Conservation (phyloP, 1,140 invertebrate genomes). For the Lucilia sericata region DNA sequence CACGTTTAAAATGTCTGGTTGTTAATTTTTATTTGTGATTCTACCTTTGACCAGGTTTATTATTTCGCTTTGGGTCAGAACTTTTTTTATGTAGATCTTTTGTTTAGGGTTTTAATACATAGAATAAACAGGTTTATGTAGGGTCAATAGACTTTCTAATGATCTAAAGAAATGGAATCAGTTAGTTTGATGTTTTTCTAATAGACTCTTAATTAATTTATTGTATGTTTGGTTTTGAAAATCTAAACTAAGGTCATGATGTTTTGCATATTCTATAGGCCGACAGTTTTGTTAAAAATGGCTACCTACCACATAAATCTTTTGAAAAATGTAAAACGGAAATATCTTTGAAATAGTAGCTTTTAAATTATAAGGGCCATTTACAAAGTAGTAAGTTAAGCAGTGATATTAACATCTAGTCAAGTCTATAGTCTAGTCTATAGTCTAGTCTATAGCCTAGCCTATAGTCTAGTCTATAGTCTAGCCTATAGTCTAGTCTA, state of each 20-base stretch:
- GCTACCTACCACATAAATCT: no score
- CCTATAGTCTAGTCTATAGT: no score
- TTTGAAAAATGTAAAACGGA: no score
- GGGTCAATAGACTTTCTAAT: slow-evolving; percentile 1
- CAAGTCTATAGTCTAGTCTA: no score
- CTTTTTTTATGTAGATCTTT: neutral
- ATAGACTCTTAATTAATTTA: neutral
- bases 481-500: no score
- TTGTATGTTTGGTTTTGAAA: neutral
- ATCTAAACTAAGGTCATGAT: neutral
- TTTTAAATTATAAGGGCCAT: no score
- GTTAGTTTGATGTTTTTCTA: neutral
- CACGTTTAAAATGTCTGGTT: neutral
- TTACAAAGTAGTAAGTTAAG: no score
- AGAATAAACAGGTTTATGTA: neutral
- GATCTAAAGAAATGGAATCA: neutral
- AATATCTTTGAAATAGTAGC: no score
- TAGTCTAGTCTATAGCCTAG: no score
- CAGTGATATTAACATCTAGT: no score
- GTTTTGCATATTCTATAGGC: no score
- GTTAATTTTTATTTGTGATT: neutral
- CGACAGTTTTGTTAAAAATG: no score
- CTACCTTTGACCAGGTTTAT: neutral
- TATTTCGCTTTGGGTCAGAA: neutral
- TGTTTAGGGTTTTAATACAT: neutral